Conservation (phyloP, 2,797 vertebrate species). For the Menidia menidia region DNA sequence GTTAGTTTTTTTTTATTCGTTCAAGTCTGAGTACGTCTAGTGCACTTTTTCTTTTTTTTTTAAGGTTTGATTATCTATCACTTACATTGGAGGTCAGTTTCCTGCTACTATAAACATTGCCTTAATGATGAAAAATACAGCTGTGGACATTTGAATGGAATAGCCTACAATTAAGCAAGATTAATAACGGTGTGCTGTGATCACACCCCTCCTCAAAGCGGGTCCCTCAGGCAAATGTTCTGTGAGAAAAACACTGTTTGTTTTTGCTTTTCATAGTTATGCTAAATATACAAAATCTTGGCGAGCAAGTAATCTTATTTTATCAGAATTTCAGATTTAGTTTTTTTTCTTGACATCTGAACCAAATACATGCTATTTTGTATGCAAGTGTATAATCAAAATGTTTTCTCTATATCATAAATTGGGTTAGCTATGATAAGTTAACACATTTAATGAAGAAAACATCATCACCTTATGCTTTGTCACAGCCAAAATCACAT, state of each 20-base stretch:
- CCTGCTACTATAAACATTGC: constrained; percentile 52
- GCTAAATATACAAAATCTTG: constrained; percentile 79
- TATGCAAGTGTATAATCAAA: not conserved
- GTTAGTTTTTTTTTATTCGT: too few species aligned
- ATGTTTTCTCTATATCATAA: too few species aligned
- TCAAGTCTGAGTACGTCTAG: too few species aligned
- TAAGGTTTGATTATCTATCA: constrained; percentile 30
- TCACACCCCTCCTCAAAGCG: constrained; percentile 52
- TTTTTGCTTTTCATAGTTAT: constrained; percentile 70
- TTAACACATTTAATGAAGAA: not conserved
- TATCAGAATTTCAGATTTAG: constrained; percentile 54
- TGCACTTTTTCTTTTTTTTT: not conserved
- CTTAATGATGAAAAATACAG: constrained; percentile 75
- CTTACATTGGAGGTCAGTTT: constrained; percentile 31
- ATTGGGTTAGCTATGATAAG: too few species aligned
- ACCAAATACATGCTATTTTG: constrained; percentile 7
- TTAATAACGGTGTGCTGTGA: constrained; percentile 76
- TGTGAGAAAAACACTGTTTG: constrained; percentile 77
- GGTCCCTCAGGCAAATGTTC: constrained; percentile 62
- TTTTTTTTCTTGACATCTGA: constrained; percentile 22
- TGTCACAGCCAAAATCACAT: not conserved
- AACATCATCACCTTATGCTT: not conserved
- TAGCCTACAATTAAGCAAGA: constrained; percentile 81
- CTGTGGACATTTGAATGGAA: constrained; percentile 62
- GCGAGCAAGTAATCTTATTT: constrained; percentile 63